phyloP scores from a whole-genome alignment of 2,113 vertebrate genomes.

The Siniperca chuatsi region DNA sequence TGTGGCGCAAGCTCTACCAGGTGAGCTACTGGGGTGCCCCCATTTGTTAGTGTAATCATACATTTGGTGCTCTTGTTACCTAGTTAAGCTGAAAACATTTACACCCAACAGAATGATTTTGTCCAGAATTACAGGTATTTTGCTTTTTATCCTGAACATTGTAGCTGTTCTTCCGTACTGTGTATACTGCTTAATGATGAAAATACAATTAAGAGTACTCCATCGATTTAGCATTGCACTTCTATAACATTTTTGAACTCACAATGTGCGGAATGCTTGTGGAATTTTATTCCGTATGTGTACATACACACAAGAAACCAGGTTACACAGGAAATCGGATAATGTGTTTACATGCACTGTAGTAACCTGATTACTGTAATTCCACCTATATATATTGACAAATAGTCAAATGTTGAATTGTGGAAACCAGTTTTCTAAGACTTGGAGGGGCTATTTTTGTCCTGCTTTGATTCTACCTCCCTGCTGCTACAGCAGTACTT shows the following conservation, averaged over 20 bases:
- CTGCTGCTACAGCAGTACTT: not conserved
- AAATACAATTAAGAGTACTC: not conserved
- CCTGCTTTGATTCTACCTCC: not conserved
- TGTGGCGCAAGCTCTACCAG: too few relatives aligned
- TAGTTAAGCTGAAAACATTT: not conserved
- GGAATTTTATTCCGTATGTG: not conserved
- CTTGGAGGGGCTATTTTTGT: not conserved
- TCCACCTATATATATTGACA: too few relatives aligned
- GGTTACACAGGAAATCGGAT: not conserved
- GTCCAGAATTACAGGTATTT: not conserved
- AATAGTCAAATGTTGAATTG: not conserved
- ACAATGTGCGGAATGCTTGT: not conserved
- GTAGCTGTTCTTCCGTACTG: not conserved
- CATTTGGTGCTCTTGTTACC: not conserved
- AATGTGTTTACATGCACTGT: not conserved
- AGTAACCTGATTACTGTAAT: too few relatives aligned
- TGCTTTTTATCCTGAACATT: not conserved
- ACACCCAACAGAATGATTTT: not conserved
- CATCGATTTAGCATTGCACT: not conserved
- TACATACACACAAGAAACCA: not conserved
- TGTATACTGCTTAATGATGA: not conserved
- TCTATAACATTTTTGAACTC: not conserved
- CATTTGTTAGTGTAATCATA: not conserved
- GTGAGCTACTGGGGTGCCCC: too few relatives aligned
- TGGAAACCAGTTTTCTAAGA: not conserved